phyloP scores from a whole-genome alignment of 1,140 invertebrate species.

The Habropoda laboriosa region DNA sequence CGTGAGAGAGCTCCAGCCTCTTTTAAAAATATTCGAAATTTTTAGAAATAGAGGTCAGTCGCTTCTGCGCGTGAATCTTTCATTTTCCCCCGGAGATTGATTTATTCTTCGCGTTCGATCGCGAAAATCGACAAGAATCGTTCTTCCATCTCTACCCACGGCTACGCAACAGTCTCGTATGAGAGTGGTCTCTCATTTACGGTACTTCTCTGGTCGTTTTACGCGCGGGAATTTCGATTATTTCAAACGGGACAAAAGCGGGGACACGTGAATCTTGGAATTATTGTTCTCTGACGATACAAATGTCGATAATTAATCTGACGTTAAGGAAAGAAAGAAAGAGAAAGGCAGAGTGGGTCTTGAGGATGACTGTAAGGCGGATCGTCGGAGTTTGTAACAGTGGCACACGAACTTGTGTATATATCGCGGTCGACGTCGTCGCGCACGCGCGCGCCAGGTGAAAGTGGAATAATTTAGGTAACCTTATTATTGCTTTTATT shows the following conservation, averaged over 20 bases:
- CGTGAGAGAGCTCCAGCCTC: background rate
- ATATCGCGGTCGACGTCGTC: slow-evolving; percentile 7
- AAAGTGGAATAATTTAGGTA: slow-evolving; percentile 69
- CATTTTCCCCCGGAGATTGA: background rate
- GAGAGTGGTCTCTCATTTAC: background rate
- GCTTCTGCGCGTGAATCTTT: background rate
- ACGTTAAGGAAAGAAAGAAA: slow-evolving; percentile 7
- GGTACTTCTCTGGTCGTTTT: background rate
- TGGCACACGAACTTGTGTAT: too few species aligned
- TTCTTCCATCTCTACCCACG: background rate
- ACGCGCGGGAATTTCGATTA: slow-evolving; percentile 1
- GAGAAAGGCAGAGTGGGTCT: slow-evolving; percentile 2
- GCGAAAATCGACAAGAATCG: slow-evolving; percentile 3
- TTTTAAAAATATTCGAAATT: slow-evolving; percentile 1
- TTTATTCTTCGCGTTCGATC: slow-evolving; percentile 22
- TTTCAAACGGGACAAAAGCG: background rate
- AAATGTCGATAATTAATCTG: slow-evolving; percentile 26
- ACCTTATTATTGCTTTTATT: slow-evolving; percentile 66
- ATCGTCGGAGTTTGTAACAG: slow-evolving; percentile 8
- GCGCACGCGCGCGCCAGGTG: slow-evolving; percentile 39
- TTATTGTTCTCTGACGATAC: slow-evolving; percentile 16
- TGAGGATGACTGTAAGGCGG: background rate
- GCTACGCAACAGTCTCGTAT: background rate
- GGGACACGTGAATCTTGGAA: background rate
- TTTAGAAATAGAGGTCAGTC: slow-evolving; percentile 20